Evolutionary conservation across 2,797 vertebrate genomes (phyloP), one percentile per base, ranked within the genome.

Genomic region (Alosa sapidissima): DNA sequence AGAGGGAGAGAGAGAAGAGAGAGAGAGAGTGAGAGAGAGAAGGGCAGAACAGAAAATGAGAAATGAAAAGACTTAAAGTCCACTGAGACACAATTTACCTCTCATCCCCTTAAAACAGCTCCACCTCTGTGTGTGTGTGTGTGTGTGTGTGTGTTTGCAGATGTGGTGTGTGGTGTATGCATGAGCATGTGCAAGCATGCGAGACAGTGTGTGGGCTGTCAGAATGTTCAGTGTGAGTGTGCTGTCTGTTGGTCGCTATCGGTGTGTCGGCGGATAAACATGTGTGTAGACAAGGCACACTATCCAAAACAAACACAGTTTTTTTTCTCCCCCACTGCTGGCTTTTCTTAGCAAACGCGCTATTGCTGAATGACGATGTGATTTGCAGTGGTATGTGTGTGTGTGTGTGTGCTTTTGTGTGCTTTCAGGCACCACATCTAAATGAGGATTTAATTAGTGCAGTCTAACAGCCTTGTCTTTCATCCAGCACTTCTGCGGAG

Each of bases 161-260:
- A 13, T 13, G 65, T 72, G 65, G 65, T 72, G 65, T 41, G 24
- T 89, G 87, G 81, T 88, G 82, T 88, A 88, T 88, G 89, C 89
- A n/a, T 87, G 87, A 55, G 65, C 47, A 33, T 81, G 36, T 52
- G 55, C 81, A 45, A 47, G 36, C 52, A 68, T 75, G 62, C 36
- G 24, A 51, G 75, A 16, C 54, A 41, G 60, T 84, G 78, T 88
- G 88, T 83, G 81, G 10, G 85, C 82, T 75, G 68, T 75, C 41
- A 4, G 33, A 6, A 13, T 75, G 68, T 65, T 65, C 62, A 41
- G 68, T 75, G 33, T 19, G 33, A 13, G 68, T 36, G 41, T 75
- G 68, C 68, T 75, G 68, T 75, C 33, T 75, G 68, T 41, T 75
- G 33, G 33, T 75, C 16, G 68, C 68, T 75, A 75, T 75, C 47